A percentile compares a stretch with the other conserved stretches of the same genome.
Conservation (phyloP, 2,888 invertebrate species). For the Machimus atricapillus region DNA sequence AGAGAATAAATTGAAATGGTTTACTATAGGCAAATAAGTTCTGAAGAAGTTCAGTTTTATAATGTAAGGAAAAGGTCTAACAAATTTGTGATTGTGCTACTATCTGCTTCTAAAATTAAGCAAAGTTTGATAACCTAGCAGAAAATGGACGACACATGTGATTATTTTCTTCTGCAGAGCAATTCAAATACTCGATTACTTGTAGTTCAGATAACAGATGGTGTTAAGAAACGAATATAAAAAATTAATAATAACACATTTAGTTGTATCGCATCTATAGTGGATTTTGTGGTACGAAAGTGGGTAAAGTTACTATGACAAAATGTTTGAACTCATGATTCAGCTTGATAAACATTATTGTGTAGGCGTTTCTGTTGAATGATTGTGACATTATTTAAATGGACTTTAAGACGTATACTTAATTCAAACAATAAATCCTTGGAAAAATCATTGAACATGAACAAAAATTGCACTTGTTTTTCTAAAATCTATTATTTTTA, state of each 20-base stretch:
- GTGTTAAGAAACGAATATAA: not conserved
- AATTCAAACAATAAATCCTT: not conserved
- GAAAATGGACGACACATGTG: not conserved
- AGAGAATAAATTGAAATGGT: not conserved
- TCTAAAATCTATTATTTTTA: not conserved
- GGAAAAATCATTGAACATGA: not conserved
- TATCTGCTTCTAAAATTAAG: not conserved
- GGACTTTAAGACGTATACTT: not conserved
- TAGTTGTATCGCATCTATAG: not conserved
- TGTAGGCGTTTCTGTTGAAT: not conserved
- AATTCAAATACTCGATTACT: not conserved
- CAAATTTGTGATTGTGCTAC: not conserved
- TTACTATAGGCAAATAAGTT: not conserved
- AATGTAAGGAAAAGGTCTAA: conserved; percentile 4
- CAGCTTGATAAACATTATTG: not conserved
- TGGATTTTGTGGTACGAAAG: not conserved
- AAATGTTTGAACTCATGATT: not conserved
- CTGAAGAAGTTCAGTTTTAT: conserved; percentile 18
- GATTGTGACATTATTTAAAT: not conserved
- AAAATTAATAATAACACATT: not conserved
- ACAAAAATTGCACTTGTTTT: not conserved
- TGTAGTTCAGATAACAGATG: not conserved
- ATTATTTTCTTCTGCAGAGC: not conserved
- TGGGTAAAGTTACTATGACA: not conserved
- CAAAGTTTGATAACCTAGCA: not conserved